Percentiles rank a stretch among this genome's conserved stretches.
These are phyloP conservation scores for Leguminivora glycinivorella DNA, from an alignment of 1,140 invertebrate species.

Conservation along the genomic window DNA sequence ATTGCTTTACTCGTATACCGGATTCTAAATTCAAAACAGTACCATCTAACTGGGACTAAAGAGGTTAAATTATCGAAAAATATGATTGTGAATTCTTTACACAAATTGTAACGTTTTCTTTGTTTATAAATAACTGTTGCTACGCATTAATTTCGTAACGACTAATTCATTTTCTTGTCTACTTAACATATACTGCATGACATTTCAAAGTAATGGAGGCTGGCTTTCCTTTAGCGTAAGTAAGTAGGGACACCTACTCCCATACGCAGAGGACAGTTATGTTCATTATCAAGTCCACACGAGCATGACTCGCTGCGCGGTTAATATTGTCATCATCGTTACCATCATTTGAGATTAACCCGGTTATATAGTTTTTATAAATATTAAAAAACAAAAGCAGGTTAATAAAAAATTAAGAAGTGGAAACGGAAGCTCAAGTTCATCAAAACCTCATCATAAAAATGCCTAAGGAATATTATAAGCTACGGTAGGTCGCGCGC, in stretches of 20 bases:
- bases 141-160: too few species aligned
- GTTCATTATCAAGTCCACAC: constrained; percentile 13
- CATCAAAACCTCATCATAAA: too few species aligned
- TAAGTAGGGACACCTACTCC: background rate
- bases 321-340: constrained; percentile 27
- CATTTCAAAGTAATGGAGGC: background rate
- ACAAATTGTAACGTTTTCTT: too few species aligned
- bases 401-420: background rate
- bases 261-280: constrained; percentile 13
- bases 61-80: too few species aligned
- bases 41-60: too few species aligned
- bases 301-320: background rate
- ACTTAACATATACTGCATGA: background rate
- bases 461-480: too few species aligned
- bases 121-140: too few species aligned
- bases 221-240: background rate
- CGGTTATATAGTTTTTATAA: background rate
- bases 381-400: background rate
- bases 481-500: too few species aligned
- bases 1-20: too few species aligned
- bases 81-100: too few species aligned
- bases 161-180: background rate
- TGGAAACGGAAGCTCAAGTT: background rate
- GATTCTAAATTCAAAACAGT: too few species aligned
- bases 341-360: constrained; percentile 13